Evolutionary conservation across 2,797 vertebrate species (phyloP).

Genomic region (Halcyon chelicuti): DNA sequence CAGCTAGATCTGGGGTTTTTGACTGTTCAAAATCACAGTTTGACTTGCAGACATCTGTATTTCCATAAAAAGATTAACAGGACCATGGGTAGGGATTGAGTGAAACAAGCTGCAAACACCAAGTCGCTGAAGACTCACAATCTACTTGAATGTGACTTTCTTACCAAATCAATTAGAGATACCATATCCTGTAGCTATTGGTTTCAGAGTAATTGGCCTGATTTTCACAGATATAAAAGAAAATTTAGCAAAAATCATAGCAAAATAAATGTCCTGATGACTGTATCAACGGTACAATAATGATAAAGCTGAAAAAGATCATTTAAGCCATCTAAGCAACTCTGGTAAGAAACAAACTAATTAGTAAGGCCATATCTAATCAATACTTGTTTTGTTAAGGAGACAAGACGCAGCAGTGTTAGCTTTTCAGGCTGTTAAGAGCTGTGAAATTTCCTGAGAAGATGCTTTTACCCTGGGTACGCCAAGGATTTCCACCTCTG

Average conservation of each 20-base stretch:
- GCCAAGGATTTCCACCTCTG: background rate
- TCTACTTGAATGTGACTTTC: background rate
- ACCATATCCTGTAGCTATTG: background rate
- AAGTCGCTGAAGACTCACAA: background rate
- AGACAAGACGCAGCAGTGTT: background rate
- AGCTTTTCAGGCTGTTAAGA: background rate
- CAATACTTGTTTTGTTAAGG: background rate
- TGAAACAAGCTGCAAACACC: background rate
- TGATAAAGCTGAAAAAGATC: background rate
- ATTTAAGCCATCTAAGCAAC: background rate
- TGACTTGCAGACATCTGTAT: background rate
- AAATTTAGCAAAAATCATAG: background rate
- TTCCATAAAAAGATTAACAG: background rate
- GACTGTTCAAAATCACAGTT: background rate
- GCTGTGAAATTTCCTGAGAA: background rate
- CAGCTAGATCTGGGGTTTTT: background rate
- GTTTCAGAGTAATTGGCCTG: background rate
- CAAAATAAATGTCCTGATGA: accelerated
- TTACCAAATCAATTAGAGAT: background rate
- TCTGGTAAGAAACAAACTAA: background rate
- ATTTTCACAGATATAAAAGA: background rate
- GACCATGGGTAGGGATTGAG: background rate
- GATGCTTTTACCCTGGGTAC: background rate
- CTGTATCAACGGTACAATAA: background rate
- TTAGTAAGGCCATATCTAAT: background rate